Conservation (phyloP, 2,888 invertebrate species). For the Cabera pusaria region DNA sequence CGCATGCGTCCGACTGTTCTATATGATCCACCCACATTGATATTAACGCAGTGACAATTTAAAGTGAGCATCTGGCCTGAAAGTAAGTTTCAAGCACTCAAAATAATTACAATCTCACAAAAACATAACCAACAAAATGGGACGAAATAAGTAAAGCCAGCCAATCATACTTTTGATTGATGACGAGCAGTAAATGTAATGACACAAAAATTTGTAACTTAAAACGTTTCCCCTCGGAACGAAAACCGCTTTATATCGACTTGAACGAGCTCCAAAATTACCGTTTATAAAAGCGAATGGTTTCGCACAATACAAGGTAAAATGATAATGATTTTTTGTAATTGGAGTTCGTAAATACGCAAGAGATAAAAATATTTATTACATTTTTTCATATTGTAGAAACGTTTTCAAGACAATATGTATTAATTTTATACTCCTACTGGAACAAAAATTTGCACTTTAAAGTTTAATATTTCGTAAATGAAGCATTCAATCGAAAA, state of each 20-base stretch:
- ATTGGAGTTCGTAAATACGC: too few relatives aligned
- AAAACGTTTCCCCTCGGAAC: slow-evolving; percentile 15
- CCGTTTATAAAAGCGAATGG: slow-evolving; percentile 14
- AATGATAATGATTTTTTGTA: not conserved
- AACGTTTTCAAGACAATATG: too few relatives aligned
- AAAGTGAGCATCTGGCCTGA: too few relatives aligned
- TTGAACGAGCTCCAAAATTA: slow-evolving; percentile 14
- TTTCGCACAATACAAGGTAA: slow-evolving; percentile 4
- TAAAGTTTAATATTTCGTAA: too few relatives aligned
- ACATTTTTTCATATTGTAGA: too few relatives aligned
- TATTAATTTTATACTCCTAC: too few relatives aligned
- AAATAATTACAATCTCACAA: slow-evolving; percentile 63
- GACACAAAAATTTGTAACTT: slow-evolving; percentile 33
- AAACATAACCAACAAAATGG: slow-evolving; percentile 48
- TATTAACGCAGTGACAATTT: too few relatives aligned
- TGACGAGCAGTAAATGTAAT: slow-evolving; percentile 39
- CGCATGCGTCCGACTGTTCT: too few relatives aligned
- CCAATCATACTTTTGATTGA: slow-evolving; percentile 50
- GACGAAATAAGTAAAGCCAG: slow-evolving; percentile 48
- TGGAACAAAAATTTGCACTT: too few relatives aligned
- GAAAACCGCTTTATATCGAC: slow-evolving; percentile 15
- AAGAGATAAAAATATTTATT: too few relatives aligned
- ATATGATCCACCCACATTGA: too few relatives aligned
- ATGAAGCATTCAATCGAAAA: too few relatives aligned
- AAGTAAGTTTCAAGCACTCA: slow-evolving; percentile 55